Evolutionary conservation across 2,888 invertebrate genomes (phyloP), one percentile per base, ranked within the genome.

Genomic region (Netelia inedita): DNA sequence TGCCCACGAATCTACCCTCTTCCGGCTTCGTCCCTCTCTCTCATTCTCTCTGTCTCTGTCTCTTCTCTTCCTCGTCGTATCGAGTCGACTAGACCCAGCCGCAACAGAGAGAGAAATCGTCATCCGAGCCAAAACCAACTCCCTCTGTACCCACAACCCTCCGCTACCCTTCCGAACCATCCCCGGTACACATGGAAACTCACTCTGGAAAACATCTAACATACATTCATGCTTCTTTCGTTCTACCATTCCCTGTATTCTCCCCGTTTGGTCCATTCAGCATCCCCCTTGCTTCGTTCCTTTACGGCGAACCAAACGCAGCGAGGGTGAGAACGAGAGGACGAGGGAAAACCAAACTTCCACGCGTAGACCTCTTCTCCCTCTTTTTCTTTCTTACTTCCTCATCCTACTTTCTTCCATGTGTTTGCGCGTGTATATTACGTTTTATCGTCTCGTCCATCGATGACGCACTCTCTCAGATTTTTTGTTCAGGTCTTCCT

Each of bases 181-280:
- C 28, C 41, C 23, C 65, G 46, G n/a, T 79, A 66, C 14, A 68
- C 66, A 46, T 28, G 14, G 61, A 83, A 72, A 73, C 66, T 61
- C 61, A 78, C 63, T 71, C 61, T 16, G 16, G 41, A 55, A 75
- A 75, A 68, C 14, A 53, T 43, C 50, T 59, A 61, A 19, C 35
- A 61, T 21, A 68, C 23, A 59, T 11, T 23, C 28, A 14, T 73
- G 61, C 35, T 53, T 57, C 28, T 55, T 23, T 11, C 65, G n/a
- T 43, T 28, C 28, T 28, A 28, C 5, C 66, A 19, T 55, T 35
- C 43, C 21, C 28, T 46, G 10, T 76, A 53, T 65, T 41, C 46
- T 23, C 14, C 61, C 16, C 21, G 16, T 63, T 43, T 28, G 69
- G 65, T 78, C 69, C 85, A 83, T 83, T 85, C 83, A 83, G 57